phyloP scores from a whole-genome alignment of 2,888 invertebrate species.

The Acrobasis suavella region DNA sequence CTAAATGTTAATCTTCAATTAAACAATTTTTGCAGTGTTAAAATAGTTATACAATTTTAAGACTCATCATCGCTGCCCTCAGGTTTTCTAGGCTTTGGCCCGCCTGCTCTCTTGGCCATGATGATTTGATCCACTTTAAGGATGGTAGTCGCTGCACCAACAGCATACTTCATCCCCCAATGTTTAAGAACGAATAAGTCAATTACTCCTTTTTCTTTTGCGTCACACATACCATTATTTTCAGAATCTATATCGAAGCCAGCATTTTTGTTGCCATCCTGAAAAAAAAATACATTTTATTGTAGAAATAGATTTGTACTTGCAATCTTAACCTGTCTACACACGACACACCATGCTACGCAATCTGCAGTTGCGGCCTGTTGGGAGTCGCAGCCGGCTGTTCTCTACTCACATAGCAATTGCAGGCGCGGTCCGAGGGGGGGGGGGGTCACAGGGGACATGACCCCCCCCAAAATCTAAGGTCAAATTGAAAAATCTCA shows the following conservation, averaged over 20 bases:
- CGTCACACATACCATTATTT: constrained; percentile 87
- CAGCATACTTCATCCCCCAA: constrained; percentile 98
- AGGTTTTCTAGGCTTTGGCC: constrained; percentile 91
- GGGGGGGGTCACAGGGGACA: too few species aligned
- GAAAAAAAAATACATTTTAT: constrained; percentile 37
- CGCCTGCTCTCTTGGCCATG: constrained; percentile 98
- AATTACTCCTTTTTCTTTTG: constrained; percentile 88
- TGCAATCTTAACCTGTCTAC: too few species aligned
- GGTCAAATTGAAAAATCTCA: too few species aligned
- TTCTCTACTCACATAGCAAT: too few species aligned
- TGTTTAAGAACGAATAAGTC: constrained; percentile 93
- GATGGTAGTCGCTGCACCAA: constrained; percentile 95
- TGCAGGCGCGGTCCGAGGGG: too few species aligned
- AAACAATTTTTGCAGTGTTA: not conserved
- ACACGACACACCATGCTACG: too few species aligned
- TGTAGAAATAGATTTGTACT: too few species aligned
- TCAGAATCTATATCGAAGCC: constrained; percentile 96
- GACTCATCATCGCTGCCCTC: constrained; percentile 89
- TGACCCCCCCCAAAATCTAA: too few species aligned
- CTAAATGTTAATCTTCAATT: constrained; percentile 4
- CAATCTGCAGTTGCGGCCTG: too few species aligned
- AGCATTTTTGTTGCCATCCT: constrained; percentile 89
- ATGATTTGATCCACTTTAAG: constrained; percentile 98
- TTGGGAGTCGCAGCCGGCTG: too few species aligned
- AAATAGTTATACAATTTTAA: constrained; percentile 49